Evolutionary conservation across 1,140 invertebrate genomes (phyloP), one percentile per base, ranked within the genome.

Genomic region (Calliopsis andreniformis): DNA sequence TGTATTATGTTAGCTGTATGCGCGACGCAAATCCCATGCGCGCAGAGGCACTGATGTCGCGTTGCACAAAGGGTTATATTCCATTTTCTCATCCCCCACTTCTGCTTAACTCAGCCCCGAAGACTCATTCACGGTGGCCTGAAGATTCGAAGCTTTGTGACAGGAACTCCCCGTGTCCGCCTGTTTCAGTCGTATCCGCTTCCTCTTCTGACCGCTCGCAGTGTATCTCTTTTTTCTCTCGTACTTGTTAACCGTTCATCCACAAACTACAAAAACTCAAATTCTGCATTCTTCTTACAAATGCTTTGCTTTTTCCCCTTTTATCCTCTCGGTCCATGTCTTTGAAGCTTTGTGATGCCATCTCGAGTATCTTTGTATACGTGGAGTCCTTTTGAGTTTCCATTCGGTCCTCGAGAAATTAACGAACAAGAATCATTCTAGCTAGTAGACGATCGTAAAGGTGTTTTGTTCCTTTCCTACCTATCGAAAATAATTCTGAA

Each of bases 31-130:
- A 83, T 83, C 76, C 75, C 81, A 69, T 66, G 64, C 76, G 75
- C 63, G 78, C 64, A 35, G 30, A 64, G 42, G 67, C 83, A 62
- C 79, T 78, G 81, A 82, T 80, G 79, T 78, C 70, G 35, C 28
- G 51, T 69, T 53, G 73, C 78, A 81, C 66, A 84, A 79, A 85
- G 78, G 78, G 47, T 78, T 80, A 76, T 69, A 71, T 63, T 81
- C 79, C 70, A 81, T 81, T 84, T 82, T 85, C 73, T 76, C 72
- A 23, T 70, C 51, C 68, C 72, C 3, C 3, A 3, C 35, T 39
- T 10, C 35, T 10, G 4, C 35, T 10, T 39, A 39, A 39, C 35
- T 5, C n/a, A n/a, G n/a, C 43, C n/a, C 43, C 56, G 23, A 64
- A 71, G 42, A 72, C 55, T 63, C 43, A 20, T 63, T 51, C 59